Evolutionary conservation across 2,113 vertebrate genomes (phyloP), one percentile per base, ranked within the genome.

Genomic region (Naja naja): DNA sequence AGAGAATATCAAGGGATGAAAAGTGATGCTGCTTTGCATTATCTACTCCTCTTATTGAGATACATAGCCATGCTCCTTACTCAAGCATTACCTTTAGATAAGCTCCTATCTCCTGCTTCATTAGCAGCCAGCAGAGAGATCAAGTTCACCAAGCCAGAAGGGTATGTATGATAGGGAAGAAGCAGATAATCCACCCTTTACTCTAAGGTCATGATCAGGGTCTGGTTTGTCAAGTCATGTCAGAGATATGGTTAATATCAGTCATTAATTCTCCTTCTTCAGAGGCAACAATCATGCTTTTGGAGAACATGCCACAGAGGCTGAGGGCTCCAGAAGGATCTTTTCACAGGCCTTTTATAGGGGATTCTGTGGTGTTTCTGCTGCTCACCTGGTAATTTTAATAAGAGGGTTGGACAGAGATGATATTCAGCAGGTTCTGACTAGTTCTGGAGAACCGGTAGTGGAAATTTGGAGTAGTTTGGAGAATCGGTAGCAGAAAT

Each of bases 41-140:
- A 92, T 92, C 87, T 89, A 45, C 1, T 16, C 53, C 52, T 27
- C 45, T 56, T 53, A 14, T 53, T 56, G 69, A 92, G 53, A 53
- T 30, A 16, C n/a, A 34, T 22, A 30, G 47, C n/a, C 12, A 92
- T 56, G 87, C 43, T 85, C 87, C 91, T 69, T 56, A 34, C 64
- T 34, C 39, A 87, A 25, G 85, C 74, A 49, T 93, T 95, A 93
- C 94, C 94, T 52, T 30, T 5, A 27, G 49, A 89, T 87, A 87
- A 90, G 74, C 8, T 39, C n/a, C 20, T 58, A 81, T 49, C 18
- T n/a, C 23, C 52, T 34, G 39, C 11, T 92, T 81, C n/a, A 81
- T 85, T n/a, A 30, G 22, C 43, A 87, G 55, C 25, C 49, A 47
- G 81, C 91, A 52, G 45, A 23, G 5, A 47, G 25, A 81, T 45